These are phyloP conservation scores for Trichonephila clavipes DNA, from an alignment of 1,140 invertebrate genomes.

Conservation along the genomic window DNA sequence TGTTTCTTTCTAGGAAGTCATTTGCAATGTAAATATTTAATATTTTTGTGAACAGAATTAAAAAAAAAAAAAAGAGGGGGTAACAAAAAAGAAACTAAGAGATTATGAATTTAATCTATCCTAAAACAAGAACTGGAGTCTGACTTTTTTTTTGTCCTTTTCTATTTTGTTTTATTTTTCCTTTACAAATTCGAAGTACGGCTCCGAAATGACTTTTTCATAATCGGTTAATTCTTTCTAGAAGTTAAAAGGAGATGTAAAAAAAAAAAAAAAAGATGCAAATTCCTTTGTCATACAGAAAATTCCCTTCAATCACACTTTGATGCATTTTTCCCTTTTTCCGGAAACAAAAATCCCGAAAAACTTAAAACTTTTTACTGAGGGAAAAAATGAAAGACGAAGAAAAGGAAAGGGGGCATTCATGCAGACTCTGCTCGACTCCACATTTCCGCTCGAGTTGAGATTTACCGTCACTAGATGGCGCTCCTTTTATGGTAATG, in stretches of 20 bases:
- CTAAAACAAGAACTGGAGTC: conserved; percentile 11
- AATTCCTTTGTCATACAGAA: conserved; percentile 65
- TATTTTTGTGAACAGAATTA: neutral
- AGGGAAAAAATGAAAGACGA: neutral
- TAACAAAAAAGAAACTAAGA: neutral
- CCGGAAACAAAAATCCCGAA: conserved; percentile 36
- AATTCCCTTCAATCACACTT: conserved; percentile 61
- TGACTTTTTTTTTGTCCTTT: neutral
- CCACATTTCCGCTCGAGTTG: conserved; percentile 73
- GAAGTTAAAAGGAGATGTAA: neutral
- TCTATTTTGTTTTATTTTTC: neutral
- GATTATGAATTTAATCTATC: conserved; percentile 22
- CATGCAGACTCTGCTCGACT: conserved; percentile 59
- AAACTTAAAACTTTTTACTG: conserved; percentile 28
- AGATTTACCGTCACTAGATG: conserved; percentile 66
- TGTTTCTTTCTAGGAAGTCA: neutral
- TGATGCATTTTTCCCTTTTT: conserved; percentile 57
- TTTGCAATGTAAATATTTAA: conserved; percentile 19
- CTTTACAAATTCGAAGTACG: neutral
- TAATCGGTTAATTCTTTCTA: conserved; percentile 48
- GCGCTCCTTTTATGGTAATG: conserved; percentile 76
- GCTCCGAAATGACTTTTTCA: conserved; percentile 33
- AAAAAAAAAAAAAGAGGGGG: neutral
- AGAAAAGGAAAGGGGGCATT: conserved; percentile 18
- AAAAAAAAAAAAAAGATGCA: conserved; percentile 11